phyloP scores from a whole-genome alignment of 2,888 invertebrate genomes.

The Lithophane leautieri region DNA sequence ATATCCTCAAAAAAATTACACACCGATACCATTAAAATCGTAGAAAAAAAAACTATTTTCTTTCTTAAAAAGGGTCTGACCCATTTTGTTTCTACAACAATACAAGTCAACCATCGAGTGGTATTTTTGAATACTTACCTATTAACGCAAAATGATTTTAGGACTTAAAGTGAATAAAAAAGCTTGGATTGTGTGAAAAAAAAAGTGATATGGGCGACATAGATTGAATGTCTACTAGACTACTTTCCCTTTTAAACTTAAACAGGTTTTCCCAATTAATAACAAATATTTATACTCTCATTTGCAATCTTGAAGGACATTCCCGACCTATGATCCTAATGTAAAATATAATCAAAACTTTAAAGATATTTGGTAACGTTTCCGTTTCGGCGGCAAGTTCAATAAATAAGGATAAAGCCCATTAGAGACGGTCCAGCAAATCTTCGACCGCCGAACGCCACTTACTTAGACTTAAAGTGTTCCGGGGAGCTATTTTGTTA shows the following conservation, averaged over 20 bases:
- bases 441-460: constrained; percentile 89
- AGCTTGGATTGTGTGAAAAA: not conserved
- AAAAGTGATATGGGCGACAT: not conserved
- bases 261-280: not conserved
- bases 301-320: not conserved
- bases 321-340: constrained; percentile 3
- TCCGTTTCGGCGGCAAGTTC: constrained; percentile 81
- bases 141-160: no score
- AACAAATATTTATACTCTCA: not conserved
- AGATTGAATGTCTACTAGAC: not conserved
- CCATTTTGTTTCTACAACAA: not conserved
- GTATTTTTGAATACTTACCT: not conserved
- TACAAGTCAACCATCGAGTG: not conserved
- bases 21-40: not conserved
- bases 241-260: not conserved
- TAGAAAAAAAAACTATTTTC: not conserved
- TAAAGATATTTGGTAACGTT: constrained; percentile 81
- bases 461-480: constrained; percentile 90
- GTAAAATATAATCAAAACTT: constrained; percentile 73
- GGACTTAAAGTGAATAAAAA: not conserved
- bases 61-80: no score
- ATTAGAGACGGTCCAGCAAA: constrained; percentile 90
- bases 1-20: not conserved
- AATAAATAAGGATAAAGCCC: constrained; percentile 90
- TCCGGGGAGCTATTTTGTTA: constrained; percentile 86